Evolutionary conservation across 2,797 vertebrate genomes (phyloP).

Genomic region (Decapterus maruadsi): DNA sequence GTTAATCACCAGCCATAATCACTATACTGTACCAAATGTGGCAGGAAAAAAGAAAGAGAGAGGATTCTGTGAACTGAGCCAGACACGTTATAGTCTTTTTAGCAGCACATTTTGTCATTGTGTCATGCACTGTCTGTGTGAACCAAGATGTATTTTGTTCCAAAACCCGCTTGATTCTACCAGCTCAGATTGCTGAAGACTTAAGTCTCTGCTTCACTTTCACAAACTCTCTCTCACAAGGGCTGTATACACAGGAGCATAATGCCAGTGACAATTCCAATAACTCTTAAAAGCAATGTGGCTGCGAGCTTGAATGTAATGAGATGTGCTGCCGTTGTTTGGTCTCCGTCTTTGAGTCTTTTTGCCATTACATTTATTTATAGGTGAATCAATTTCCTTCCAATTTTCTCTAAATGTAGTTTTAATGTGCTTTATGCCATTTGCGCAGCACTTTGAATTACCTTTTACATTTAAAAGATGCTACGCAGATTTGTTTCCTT

Average conservation of each 20-base stretch:
- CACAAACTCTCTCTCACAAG: neutral
- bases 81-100: too few relatives aligned
- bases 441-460: neutral
- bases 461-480: neutral
- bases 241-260: neutral
- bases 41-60: too few relatives aligned
- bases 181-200: neutral
- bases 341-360: neutral
- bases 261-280: neutral
- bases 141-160: neutral
- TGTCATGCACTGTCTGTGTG: neutral
- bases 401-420: neutral
- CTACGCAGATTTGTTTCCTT: neutral
- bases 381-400: neutral
- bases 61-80: too few relatives aligned
- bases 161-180: neutral
- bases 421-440: neutral
- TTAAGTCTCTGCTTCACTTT: neutral
- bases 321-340: too few relatives aligned
- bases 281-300: neutral
- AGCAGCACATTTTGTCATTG: too few relatives aligned
- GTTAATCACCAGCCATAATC: too few relatives aligned
- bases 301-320: too few relatives aligned
- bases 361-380: neutral
- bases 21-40: too few relatives aligned